Base-by-base conservation (phyloP, 2,888 invertebrate genomes). In the Agrotis exclamationis region DNA sequence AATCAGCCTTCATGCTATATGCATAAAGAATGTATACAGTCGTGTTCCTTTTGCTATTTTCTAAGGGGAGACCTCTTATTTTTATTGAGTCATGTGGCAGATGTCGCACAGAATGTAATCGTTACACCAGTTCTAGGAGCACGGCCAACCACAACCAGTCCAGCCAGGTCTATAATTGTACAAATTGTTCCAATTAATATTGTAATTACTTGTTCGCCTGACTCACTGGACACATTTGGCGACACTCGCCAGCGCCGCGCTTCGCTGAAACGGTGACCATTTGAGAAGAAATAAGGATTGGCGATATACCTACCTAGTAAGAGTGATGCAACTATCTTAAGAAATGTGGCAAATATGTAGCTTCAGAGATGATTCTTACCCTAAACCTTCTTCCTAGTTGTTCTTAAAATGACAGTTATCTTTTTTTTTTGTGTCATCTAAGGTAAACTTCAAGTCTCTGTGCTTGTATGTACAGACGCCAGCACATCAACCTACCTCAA, bases 131-230 rank as follows among this genome's bases (percentile, higher is more conserved):
- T 54, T 54, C 39, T 24, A 22, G 4, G 28, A n/a, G 11, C 22
- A 18, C 14, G 48, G 33, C 7, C 53, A 22, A 11, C 9, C 14
- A 13, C 53, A 22, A 11, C 9, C 14, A 13, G 56, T 39, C 39
- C 33, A 24, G 16, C 58, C 48, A 39, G 56, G n/a, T 13, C 58
- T 24, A 59, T 48, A 51, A 68, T 71, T 64, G 64, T 64, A 39
- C 66, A 67, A 39, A 67, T 70, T 71, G 62, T 62, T n/a, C 44
- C 63, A 74, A 67, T 77, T 60, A 54, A 33, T 13, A 70, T 57
- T 44, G 44, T 24, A 51, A 63, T 63, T 70, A 60, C 47, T 7
- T 33, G 20, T 50, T 18, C 20, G 44, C 39, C 33, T 60, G 73
- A 59, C 24, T 63, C 44, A 58, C 48, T 53, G 51, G 39, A 65